A percentile compares a stretch with the other conserved stretches of the same genome.
These are phyloP conservation scores for Drepana falcataria DNA, from an alignment of 2,888 invertebrate genomes.

Conservation along the genomic window DNA sequence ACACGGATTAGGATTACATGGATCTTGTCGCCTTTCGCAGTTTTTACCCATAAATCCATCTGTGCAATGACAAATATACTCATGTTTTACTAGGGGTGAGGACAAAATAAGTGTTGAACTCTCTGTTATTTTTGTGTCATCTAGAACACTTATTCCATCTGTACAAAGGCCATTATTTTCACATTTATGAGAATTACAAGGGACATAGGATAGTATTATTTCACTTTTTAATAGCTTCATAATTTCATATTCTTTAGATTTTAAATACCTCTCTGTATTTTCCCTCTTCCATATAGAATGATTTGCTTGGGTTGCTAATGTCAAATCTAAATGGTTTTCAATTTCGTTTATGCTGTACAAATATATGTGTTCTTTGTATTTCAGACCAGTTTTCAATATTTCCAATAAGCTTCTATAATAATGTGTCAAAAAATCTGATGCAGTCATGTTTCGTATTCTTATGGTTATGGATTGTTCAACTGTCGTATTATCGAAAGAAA, in stretches of 20 bases:
- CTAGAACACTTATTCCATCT: slow-evolving; percentile 83
- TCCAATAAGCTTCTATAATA: slow-evolving; percentile 87
- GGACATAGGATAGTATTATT: slow-evolving; percentile 85
- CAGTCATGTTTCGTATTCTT: slow-evolving; percentile 84
- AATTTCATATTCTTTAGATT: slow-evolving; percentile 82
- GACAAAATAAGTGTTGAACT: slow-evolving; percentile 90
- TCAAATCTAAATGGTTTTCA: slow-evolving; percentile 82
- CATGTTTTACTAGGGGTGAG: slow-evolving; percentile 87
- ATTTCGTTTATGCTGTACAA: slow-evolving; percentile 87
- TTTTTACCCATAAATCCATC: slow-evolving; percentile 90
- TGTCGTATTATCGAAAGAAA: slow-evolving; percentile 88
- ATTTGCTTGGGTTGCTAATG: slow-evolving; percentile 82
- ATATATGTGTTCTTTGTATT: slow-evolving; percentile 80
- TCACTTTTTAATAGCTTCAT: slow-evolving; percentile 80
- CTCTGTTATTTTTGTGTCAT: slow-evolving; percentile 86
- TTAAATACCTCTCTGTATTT: slow-evolving; percentile 81
- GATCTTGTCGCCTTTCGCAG: slow-evolving; percentile 93
- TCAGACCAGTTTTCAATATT: slow-evolving; percentile 82
- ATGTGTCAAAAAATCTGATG: slow-evolving; percentile 86
- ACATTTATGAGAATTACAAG: slow-evolving; percentile 85
- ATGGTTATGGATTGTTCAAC: slow-evolving; percentile 90
- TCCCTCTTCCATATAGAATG: slow-evolving; percentile 81
- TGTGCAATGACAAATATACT: slow-evolving; percentile 88
- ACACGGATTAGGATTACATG: slow-evolving; percentile 94
- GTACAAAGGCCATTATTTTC: slow-evolving; percentile 89